Evolutionary conservation across 2,797 vertebrate species (phyloP).

Genomic region (Capromys pilorides): DNA sequence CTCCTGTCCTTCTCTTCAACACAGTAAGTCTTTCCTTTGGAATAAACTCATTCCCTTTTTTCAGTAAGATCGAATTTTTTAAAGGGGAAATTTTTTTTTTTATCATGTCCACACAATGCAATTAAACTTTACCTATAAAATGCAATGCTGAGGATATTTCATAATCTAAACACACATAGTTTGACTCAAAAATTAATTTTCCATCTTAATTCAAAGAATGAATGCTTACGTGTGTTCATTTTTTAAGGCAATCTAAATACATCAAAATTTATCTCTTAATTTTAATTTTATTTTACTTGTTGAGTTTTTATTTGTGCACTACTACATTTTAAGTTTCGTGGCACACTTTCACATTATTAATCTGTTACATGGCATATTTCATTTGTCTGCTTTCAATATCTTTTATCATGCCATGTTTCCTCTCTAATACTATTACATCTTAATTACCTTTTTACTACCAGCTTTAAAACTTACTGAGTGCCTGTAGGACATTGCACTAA

Average conservation of each 20-base stretch:
- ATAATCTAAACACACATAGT: not conserved
- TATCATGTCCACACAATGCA: not conserved
- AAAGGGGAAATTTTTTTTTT: not conserved
- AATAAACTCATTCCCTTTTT: too few relatives aligned
- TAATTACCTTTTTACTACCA: not conserved
- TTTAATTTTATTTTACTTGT: not conserved
- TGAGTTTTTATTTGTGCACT: not conserved
- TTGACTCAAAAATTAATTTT: constrained; percentile 39
- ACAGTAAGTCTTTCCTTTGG: too few relatives aligned
- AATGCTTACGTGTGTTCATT: not conserved
- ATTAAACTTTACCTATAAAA: not conserved
- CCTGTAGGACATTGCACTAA: not conserved
- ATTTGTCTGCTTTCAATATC: not conserved
- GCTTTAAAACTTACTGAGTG: not conserved
- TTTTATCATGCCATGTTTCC: not conserved
- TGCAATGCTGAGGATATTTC: not conserved
- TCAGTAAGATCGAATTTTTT: not conserved
- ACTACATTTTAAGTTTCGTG: not conserved
- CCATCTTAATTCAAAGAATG: not conserved
- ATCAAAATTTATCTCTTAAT: not conserved
- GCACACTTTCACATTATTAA: not conserved
- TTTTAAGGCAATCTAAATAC: not conserved
- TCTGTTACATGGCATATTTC: not conserved
- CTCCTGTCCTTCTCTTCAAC: too few relatives aligned
- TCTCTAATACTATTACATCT: not conserved